Conservation (phyloP, 2,113 vertebrate species). For the Tichodroma muraria region DNA sequence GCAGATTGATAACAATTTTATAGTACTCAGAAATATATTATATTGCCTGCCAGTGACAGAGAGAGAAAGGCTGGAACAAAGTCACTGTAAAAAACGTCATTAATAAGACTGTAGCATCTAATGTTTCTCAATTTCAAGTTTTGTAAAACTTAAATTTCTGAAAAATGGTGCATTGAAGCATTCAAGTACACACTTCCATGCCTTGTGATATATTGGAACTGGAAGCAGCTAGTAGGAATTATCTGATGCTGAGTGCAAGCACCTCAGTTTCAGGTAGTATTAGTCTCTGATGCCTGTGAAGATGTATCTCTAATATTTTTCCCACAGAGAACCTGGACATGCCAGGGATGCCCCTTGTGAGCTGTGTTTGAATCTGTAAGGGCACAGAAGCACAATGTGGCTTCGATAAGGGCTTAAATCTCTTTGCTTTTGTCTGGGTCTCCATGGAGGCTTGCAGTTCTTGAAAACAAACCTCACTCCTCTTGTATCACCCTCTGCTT, state of each 20-base stretch:
- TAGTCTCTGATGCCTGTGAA: neutral
- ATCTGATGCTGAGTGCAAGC: neutral
- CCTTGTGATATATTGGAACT: neutral
- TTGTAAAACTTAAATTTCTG: neutral
- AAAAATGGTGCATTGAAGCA: neutral
- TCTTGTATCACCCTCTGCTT: neutral
- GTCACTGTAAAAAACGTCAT: neutral
- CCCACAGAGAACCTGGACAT: neutral
- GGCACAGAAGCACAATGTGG: neutral
- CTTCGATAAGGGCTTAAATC: neutral
- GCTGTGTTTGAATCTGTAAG: neutral
- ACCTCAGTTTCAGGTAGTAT: neutral
- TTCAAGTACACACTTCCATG: neutral
- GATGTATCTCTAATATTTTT: neutral
- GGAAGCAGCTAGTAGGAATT: neutral
- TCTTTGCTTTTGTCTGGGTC: neutral
- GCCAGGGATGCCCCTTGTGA: neutral
- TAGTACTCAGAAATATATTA: neutral
- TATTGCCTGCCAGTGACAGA: neutral
- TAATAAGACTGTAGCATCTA: neutral
- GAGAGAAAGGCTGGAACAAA: neutral
- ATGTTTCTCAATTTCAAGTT: neutral
- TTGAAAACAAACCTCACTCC: neutral
- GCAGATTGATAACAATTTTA: neutral
- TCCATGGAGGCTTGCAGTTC: neutral